phyloP scores from a whole-genome alignment of 2,888 invertebrate genomes.

The Aromia moschata region DNA sequence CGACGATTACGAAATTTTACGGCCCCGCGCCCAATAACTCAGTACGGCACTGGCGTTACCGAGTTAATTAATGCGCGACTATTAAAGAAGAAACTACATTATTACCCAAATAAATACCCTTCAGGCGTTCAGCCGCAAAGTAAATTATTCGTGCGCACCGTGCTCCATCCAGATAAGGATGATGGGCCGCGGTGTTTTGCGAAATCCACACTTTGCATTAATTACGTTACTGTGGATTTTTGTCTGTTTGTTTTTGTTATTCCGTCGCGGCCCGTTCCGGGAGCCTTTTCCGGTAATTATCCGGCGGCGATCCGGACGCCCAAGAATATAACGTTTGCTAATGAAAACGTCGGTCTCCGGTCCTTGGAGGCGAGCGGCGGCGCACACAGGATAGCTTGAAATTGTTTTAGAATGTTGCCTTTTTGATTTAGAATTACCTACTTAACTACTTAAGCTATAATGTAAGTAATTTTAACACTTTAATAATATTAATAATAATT shows the following conservation, averaged over 20 bases:
- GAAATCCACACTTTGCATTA: conserved; percentile 23
- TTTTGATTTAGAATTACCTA: too few relatives aligned
- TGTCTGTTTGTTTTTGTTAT: conserved; percentile 17
- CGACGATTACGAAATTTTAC: too few relatives aligned
- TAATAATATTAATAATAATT: too few relatives aligned
- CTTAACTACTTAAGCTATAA: too few relatives aligned
- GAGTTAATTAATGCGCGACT: conserved; percentile 13
- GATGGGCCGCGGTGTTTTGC: conserved; percentile 13
- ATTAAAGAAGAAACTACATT: conserved; percentile 22
- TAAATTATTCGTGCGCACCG: conserved; percentile 17
- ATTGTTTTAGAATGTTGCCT: too few relatives aligned
- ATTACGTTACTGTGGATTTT: conserved; percentile 22
- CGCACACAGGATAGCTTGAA: too few relatives aligned
- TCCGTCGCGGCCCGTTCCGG: background rate
- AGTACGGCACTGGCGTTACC: too few relatives aligned
- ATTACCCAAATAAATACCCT: conserved; percentile 20
- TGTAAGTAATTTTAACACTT: too few relatives aligned
- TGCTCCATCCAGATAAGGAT: conserved; percentile 15
- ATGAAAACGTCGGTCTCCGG: conserved; percentile 14
- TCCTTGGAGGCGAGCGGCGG: background rate
- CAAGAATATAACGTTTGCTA: conserved; percentile 20
- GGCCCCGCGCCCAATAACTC: too few relatives aligned
- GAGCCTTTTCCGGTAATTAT: conserved; percentile 13
- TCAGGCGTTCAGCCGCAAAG: conserved; percentile 11
- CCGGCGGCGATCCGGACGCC: background rate